A percentile compares a stretch with the other conserved stretches of the same genome.
These are phyloP conservation scores for Prosopocoilus inquinatus DNA, from an alignment of 2,888 invertebrate genomes.

Conservation along the genomic window DNA sequence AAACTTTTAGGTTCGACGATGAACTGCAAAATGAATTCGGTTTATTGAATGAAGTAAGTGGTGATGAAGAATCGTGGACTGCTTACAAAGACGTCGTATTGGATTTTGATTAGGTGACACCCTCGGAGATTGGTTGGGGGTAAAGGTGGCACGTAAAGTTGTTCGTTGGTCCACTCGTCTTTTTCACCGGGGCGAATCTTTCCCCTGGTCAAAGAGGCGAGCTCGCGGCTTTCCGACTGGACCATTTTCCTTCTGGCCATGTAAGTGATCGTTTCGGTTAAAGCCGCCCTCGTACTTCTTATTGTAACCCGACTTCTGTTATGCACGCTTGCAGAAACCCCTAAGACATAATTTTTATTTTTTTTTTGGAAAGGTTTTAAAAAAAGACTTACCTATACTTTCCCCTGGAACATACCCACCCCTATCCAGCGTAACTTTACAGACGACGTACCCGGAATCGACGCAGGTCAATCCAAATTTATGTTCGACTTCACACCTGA, in stretches of 20 bases:
- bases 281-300: constrained; percentile 79
- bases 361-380: background rate
- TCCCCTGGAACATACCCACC: constrained; percentile 96
- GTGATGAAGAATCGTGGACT: constrained; percentile 33
- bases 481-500: constrained; percentile 89
- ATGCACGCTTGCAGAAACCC: constrained; percentile 75
- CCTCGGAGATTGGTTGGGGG: constrained; percentile 93
- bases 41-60: background rate
- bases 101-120: constrained; percentile 89
- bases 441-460: constrained; percentile 82
- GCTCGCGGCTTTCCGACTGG: constrained; percentile 81
- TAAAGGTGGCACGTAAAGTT: constrained; percentile 88
- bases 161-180: constrained; percentile 85
- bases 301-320: constrained; percentile 86
- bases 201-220: constrained; percentile 76
- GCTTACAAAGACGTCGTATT: constrained; percentile 91
- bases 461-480: constrained; percentile 85
- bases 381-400: constrained; percentile 64
- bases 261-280: constrained; percentile 88
- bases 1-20: constrained; percentile 88
- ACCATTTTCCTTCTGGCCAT: constrained; percentile 81
- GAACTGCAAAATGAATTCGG: constrained; percentile 54
- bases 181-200: constrained; percentile 78
- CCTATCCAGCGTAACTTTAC: constrained; percentile 82
- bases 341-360: constrained; percentile 26